Evolutionary conservation across 2,797 vertebrate species (phyloP).

Genomic region (Selene dorsalis): DNA sequence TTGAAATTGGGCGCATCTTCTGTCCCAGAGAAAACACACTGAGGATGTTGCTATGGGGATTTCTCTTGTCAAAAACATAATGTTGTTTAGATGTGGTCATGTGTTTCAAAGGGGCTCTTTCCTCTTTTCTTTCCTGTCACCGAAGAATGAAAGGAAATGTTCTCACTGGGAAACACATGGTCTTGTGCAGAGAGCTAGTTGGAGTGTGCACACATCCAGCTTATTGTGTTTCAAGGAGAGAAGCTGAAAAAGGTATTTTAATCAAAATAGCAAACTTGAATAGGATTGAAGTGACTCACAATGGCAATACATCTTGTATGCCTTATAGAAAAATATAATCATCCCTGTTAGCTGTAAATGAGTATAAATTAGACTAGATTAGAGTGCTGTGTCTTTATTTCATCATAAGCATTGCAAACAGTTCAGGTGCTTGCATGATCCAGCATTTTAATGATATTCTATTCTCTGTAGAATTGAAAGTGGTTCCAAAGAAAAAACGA

Average conservation of each 20-base stretch:
- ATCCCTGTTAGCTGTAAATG: not conserved
- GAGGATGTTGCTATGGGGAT: constrained; percentile 72
- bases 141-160: constrained; percentile 82
- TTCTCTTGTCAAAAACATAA: constrained; percentile 67
- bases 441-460: not conserved
- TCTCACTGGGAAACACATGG: constrained; percentile 65
- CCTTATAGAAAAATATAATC: constrained; percentile 3
- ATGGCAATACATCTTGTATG: constrained; percentile 3
- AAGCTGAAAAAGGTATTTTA: constrained; percentile 11
- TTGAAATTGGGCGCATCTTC: constrained; percentile 56
- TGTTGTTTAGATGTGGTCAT: constrained; percentile 68
- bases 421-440: not conserved
- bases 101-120: constrained; percentile 66
- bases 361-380: not conserved
- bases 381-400: not conserved
- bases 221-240: constrained; percentile 46
- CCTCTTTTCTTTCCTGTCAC: constrained; percentile 74
- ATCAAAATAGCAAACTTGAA: constrained; percentile 22
- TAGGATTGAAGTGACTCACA: not conserved
- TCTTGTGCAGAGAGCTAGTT: constrained; percentile 32
- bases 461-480: not conserved
- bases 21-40: constrained; percentile 44
- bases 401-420: not conserved
- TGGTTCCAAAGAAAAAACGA: not conserved
- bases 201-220: constrained; percentile 27